Evolutionary conservation across 35 echinoderm and acorn worm genomes (phyloP).

Genomic region (Heliocidaris tuberculata): DNA sequence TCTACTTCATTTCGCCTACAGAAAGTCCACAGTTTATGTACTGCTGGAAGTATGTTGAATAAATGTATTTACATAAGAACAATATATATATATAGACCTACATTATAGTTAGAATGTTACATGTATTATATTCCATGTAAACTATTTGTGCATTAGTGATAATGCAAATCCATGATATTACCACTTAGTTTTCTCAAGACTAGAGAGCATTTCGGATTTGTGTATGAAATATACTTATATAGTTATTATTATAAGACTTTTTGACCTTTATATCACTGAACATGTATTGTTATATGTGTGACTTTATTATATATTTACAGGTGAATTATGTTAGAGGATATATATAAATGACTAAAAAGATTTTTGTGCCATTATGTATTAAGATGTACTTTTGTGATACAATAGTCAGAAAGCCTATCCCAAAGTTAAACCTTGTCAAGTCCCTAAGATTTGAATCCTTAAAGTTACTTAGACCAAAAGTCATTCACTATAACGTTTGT

Average conservation of each 20-base stretch:
- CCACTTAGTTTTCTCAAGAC: neutral
- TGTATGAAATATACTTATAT: neutral
- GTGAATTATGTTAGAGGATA: neutral
- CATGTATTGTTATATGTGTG: neutral
- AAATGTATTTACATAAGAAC: neutral
- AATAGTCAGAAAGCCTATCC: neutral
- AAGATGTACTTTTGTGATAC: neutral
- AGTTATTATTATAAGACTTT: neutral
- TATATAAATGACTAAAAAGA: neutral
- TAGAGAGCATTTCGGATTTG: neutral
- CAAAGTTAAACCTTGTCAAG: neutral
- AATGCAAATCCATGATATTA: neutral
- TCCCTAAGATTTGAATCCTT: neutral
- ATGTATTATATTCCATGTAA: neutral
- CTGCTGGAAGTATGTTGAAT: neutral
- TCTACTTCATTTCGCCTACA: neutral
- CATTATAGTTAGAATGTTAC: neutral
- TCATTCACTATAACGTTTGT: no score
- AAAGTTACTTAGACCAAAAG: neutral
- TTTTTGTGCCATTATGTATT: neutral
- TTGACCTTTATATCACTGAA: neutral
- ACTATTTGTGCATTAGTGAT: neutral
- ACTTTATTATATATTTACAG: neutral
- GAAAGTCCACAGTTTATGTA: neutral
- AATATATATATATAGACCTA: neutral